Conservation (phyloP, 2,797 vertebrate genomes). For the Cynodonichthys magdalenae region DNA sequence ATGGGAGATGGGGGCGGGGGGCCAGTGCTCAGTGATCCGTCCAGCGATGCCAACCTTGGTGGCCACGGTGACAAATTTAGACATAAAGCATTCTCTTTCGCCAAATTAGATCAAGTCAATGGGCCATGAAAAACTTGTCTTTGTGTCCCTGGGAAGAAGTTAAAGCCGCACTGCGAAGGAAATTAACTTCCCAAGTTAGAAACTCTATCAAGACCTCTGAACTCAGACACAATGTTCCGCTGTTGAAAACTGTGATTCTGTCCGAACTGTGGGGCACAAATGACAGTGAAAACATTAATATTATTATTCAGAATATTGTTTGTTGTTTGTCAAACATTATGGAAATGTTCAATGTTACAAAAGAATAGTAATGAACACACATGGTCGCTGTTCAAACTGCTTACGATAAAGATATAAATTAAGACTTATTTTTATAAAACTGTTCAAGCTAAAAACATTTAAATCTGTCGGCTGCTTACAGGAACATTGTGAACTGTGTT, state of each 20-base stretch:
- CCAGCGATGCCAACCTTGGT: constrained; percentile 70
- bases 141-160: constrained; percentile 67
- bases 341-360: too few species aligned
- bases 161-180: constrained; percentile 43
- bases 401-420: too few species aligned
- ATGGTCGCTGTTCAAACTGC: too few species aligned
- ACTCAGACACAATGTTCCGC: neutral
- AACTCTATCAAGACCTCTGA: constrained; percentile 28
- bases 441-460: too few species aligned
- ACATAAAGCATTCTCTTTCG: constrained; percentile 66
- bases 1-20: constrained; percentile 58
- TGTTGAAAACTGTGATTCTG: neutral
- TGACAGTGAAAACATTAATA: neutral
- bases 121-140: constrained; percentile 70
- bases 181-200: constrained; percentile 50
- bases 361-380: too few species aligned
- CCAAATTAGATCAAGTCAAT: constrained; percentile 77
- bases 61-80: constrained; percentile 75
- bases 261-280: neutral
- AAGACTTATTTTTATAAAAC: too few species aligned
- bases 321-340: too few species aligned
- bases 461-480: too few species aligned
- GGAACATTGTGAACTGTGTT: too few species aligned
- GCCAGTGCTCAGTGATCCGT: constrained; percentile 71
- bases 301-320: too few species aligned